Percentiles rank a stretch among this genome's conserved stretches.
Conservation (phyloP, 2,888 invertebrate species). For the Andrena camellia region DNA sequence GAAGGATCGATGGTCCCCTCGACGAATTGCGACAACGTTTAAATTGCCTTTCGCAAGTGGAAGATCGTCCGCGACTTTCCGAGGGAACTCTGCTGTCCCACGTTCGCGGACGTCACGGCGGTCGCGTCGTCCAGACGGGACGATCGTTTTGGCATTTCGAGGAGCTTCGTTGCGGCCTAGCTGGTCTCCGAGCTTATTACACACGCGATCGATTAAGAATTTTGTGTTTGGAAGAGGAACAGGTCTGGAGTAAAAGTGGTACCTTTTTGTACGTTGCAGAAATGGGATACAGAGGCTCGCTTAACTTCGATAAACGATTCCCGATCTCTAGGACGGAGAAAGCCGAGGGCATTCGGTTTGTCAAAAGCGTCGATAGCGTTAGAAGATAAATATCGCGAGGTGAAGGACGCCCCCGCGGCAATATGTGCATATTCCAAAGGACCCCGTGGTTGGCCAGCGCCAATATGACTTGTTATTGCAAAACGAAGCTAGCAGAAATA, state of each 20-base stretch:
- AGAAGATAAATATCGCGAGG: constrained; percentile 7
- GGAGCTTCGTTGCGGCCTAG: background rate
- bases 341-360: constrained; percentile 18
- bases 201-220: background rate
- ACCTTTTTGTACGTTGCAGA: background rate
- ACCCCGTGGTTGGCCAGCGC: background rate
- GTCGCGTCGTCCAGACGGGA: background rate
- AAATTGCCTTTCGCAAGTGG: constrained; percentile 38
- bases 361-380: constrained; percentile 1
- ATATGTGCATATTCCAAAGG: background rate
- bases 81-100: constrained; percentile 25
- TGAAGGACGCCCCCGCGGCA: background rate
- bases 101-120: constrained; percentile 3
- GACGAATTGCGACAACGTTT: constrained; percentile 29
- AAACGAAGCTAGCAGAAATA: background rate
- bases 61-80: constrained; percentile 23
- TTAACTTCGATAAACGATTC: no score
- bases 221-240: background rate
- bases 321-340: constrained; percentile 19
- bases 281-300: background rate
- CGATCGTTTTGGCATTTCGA: constrained; percentile 11
- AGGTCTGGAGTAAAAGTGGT: no score
- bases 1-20: constrained; percentile 2
- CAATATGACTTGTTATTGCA: background rate
- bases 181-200: background rate